phyloP scores from a whole-genome alignment of 1,140 invertebrate species.

The Mycetomoellerius zeteki region DNA sequence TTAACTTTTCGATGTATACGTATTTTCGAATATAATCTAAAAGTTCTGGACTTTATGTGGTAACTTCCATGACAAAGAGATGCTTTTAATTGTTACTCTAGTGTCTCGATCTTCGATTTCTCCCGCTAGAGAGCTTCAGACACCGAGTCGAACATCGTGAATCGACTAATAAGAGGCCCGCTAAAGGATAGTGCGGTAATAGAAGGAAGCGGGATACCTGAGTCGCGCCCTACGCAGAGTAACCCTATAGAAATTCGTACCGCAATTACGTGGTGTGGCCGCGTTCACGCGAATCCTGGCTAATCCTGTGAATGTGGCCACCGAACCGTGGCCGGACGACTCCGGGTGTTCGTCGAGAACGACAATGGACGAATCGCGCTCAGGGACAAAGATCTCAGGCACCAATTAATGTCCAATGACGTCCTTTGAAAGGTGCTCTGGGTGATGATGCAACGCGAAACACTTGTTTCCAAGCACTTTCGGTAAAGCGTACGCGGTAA shows the following conservation, averaged over 20 bases:
- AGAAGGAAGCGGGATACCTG: constrained; percentile 70
- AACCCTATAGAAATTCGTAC: constrained; percentile 83
- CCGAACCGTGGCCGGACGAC: constrained; percentile 81
- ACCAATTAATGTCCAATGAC: constrained; percentile 84
- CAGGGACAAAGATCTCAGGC: constrained; percentile 82
- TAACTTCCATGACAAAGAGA: neutral
- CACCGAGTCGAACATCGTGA: constrained; percentile 44
- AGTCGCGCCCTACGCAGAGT: constrained; percentile 66
- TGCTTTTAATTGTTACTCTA: constrained; percentile 12
- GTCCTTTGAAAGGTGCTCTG: constrained; percentile 68
- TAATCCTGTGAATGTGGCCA: constrained; percentile 83
- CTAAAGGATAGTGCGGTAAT: constrained; percentile 43
- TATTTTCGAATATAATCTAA: neutral
- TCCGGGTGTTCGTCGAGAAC: constrained; percentile 72
- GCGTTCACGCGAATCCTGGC: constrained; percentile 80
- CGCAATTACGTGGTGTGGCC: constrained; percentile 82
- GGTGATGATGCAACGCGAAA: constrained; percentile 53
- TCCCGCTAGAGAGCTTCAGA: constrained; percentile 17
- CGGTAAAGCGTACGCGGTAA: neutral
- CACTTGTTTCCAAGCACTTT: constrained; percentile 45
- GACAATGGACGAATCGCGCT: constrained; percentile 82
- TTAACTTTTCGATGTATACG: neutral
- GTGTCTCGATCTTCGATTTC: constrained; percentile 8
- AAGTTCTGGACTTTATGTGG: neutral
- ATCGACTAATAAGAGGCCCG: constrained; percentile 66